Evolutionary conservation across 2,888 invertebrate genomes (phyloP).

Genomic region (Blera fallax): DNA sequence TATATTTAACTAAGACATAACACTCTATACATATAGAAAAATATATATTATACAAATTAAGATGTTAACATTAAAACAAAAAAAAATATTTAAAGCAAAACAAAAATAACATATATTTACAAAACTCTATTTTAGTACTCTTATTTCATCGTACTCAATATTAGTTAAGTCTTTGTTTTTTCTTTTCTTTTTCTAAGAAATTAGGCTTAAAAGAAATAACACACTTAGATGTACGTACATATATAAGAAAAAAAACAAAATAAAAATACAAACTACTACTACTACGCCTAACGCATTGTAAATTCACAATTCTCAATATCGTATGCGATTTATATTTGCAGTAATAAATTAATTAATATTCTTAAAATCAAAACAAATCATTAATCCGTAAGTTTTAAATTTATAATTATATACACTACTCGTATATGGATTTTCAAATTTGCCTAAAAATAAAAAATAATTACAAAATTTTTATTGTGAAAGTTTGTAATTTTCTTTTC

Average conservation of each 20-base stretch:
- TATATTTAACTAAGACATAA: neutral
- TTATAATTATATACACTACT: neutral
- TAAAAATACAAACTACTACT: neutral
- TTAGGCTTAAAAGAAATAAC: neutral
- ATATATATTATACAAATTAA: constrained; percentile 3
- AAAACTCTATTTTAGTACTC: constrained; percentile 51
- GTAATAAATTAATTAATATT: neutral
- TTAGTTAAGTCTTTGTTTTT: neutral
- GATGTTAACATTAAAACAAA: constrained; percentile 22
- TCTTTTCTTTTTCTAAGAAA: constrained; percentile 13
- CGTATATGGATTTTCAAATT: constrained; percentile 11
- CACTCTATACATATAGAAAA: neutral
- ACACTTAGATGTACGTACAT: neutral
- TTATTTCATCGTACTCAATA: constrained; percentile 20
- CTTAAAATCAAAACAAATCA: constrained; percentile 4
- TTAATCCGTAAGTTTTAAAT: neutral
- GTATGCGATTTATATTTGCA: neutral
- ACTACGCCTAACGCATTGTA: neutral
- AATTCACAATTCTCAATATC: neutral
- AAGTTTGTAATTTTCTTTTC: neutral
- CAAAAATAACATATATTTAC: constrained; percentile 19
- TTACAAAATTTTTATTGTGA: neutral
- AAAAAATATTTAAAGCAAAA: neutral
- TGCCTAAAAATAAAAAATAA: constrained; percentile 1
- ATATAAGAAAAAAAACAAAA: neutral